phyloP scores from a whole-genome alignment of 2,113 vertebrate genomes.

The Calidris pygmaea region DNA sequence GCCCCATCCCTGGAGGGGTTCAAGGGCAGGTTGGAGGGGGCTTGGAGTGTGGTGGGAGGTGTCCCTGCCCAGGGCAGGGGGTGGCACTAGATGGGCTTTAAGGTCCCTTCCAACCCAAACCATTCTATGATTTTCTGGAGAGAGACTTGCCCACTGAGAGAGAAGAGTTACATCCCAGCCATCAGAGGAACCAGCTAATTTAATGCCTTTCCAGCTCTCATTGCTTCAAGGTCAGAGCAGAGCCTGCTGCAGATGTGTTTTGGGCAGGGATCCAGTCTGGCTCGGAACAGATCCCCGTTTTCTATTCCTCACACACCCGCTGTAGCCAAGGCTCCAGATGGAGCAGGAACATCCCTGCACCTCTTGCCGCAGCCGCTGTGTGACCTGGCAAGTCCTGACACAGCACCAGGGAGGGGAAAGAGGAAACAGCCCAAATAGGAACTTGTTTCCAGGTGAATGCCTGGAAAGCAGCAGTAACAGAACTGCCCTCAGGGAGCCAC shows the following conservation, averaged over 20 bases:
- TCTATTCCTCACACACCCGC: not conserved
- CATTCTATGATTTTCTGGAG: not conserved
- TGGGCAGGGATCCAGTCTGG: constrained; percentile 4
- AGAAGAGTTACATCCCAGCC: not conserved
- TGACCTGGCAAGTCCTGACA: not conserved
- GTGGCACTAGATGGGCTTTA: no score
- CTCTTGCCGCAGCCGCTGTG: not conserved
- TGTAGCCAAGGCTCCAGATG: constrained; percentile 1
- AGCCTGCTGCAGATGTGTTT: not conserved
- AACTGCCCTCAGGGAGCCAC: not conserved
- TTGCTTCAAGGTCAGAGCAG: constrained; percentile 8
- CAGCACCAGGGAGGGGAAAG: not conserved
- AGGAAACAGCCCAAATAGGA: not conserved
- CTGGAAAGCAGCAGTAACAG: not conserved
- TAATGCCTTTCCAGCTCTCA: not conserved
- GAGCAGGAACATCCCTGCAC: not conserved
- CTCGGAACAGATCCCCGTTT: not conserved
- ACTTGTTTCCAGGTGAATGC: not conserved
- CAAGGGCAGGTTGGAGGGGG: no score
- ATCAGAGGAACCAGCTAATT: not conserved
- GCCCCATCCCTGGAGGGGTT: no score
- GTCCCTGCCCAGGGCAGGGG: no score
- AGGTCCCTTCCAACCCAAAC: no score
- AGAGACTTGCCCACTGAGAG: not conserved
- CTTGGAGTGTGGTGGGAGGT: no score